Base-by-base conservation (phyloP, 2,888 invertebrate genomes). In the Baronia brevicornis region DNA sequence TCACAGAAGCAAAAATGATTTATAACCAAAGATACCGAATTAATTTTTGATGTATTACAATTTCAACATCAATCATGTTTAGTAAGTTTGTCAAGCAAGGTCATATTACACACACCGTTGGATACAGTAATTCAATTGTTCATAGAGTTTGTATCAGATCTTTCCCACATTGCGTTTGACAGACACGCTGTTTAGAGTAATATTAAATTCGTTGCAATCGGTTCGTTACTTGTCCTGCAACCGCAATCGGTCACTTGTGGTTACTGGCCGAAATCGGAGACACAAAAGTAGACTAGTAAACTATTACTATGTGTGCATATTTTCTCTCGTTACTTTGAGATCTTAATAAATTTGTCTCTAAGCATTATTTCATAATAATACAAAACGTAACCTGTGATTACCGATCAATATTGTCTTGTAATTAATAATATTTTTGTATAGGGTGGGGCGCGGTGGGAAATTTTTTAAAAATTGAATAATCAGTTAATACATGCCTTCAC, bases 201-300 rank as follows among this genome's bases (percentile, higher is more conserved):
- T 17, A 29, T 38, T 32, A 38, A 38, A 28, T 43, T 19, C 29
- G 33, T 51, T 48, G 33, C 33, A n/a, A n/a, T n/a, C n/a, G n/a
- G n/a, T n/a, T n/a, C n/a, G n/a, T n/a, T n/a, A n/a, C 43, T 39
- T 50, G 53, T 41, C 36, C 20, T n/a, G n/a, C 38, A 35, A 32
- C 39, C 42, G 42, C 40, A 47, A 39, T 43, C 41, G 38, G 15
- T 46, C 30, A 18, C 19, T 38, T 51, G 57, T 40, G 55, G 58
- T 56, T 44, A 28, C 33, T 46, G 50, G 46, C 36, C 42, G 33
- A 44, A 36, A 50, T 38, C 37, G 43, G 24, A 46, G 36, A 29
- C 29, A 34, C 25, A 33, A 40, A 24, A 7, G 19, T n/a, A 41
- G 40, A 34, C 38, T 36, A 33, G 23, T 27, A 38, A 39, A 4